A percentile compares a stretch with the other conserved stretches of the same genome.
Conservation (phyloP, 2,797 vertebrate genomes). For the Scyliorhinus canicula region DNA sequence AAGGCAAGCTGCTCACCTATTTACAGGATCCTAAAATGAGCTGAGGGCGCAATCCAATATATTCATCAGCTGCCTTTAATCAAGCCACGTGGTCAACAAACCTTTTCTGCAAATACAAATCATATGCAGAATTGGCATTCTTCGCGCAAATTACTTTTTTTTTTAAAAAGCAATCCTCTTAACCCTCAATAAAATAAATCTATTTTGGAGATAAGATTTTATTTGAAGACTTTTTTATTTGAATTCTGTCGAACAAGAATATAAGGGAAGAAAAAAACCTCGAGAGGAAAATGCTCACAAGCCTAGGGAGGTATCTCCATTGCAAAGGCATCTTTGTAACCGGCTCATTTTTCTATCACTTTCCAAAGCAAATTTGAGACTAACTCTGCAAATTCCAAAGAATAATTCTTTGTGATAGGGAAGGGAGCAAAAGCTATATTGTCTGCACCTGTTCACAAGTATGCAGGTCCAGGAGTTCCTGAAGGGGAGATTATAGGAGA, state of each 20-base stretch:
- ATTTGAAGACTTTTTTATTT: conserved; percentile 1
- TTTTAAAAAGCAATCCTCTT: neutral
- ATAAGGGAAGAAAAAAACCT: neutral
- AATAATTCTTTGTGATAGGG: neutral
- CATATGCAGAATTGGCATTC: conserved; percentile 6
- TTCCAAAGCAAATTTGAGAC: neutral
- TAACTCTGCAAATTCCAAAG: conserved; percentile 19
- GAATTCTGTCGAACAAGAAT: neutral
- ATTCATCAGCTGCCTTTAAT: neutral
- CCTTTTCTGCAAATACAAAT: neutral
- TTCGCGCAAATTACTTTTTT: neutral
- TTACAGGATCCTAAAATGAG: neutral
- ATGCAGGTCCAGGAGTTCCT: neutral
- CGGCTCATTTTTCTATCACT: neutral
- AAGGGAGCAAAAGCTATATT: neutral
- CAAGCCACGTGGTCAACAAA: neutral
- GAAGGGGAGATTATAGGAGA: neutral
- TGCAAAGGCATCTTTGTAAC: neutral
- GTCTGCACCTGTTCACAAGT: neutral
- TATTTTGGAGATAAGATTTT: conserved; percentile 36
- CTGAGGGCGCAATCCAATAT: neutral
- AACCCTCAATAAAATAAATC: conserved; percentile 21
- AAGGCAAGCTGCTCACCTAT: neutral
- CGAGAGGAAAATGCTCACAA: neutral
- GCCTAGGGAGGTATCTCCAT: no score